Conservation (phyloP, 2,113 vertebrate species). For the Galemys pyrenaicus region DNA sequence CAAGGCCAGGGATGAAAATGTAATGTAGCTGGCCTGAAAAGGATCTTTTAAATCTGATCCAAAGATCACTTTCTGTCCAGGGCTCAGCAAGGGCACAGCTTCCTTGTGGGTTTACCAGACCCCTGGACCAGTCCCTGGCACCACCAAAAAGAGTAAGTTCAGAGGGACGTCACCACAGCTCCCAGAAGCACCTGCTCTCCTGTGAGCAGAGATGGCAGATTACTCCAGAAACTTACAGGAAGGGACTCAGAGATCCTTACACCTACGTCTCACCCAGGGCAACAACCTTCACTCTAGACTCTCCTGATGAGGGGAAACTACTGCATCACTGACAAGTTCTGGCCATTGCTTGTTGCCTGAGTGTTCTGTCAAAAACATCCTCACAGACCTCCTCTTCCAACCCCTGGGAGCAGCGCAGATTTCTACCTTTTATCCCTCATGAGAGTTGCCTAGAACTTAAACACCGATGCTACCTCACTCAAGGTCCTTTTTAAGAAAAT, state of each 20-base stretch:
- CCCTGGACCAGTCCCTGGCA: not conserved
- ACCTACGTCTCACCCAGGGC: not conserved
- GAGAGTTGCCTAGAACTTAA: not conserved
- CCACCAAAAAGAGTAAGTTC: not conserved
- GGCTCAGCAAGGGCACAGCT: not conserved
- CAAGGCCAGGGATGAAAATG: slow-evolving; percentile 1
- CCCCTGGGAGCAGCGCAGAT: not conserved
- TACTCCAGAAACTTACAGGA: slow-evolving; percentile 6
- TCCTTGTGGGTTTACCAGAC: not conserved
- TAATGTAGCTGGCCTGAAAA: not conserved
- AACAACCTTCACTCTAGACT: not conserved
- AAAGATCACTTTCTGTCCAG: not conserved
- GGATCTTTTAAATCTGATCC: slow-evolving; percentile 21
- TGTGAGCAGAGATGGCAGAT: not conserved
- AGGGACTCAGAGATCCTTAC: not conserved
- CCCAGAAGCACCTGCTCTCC: not conserved
- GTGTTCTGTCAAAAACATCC: not conserved
- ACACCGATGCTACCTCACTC: not conserved
- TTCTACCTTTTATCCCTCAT: not conserved
- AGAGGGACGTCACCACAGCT: not conserved
- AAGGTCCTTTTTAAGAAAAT: not conserved
- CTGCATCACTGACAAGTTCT: not conserved
- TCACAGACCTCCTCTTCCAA: not conserved
- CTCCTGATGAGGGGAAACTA: not conserved
- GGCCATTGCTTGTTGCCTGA: not conserved